These are phyloP conservation scores for Oncorhynchus masou DNA, from an alignment of 2,113 vertebrate species.

Conservation along the genomic window DNA sequence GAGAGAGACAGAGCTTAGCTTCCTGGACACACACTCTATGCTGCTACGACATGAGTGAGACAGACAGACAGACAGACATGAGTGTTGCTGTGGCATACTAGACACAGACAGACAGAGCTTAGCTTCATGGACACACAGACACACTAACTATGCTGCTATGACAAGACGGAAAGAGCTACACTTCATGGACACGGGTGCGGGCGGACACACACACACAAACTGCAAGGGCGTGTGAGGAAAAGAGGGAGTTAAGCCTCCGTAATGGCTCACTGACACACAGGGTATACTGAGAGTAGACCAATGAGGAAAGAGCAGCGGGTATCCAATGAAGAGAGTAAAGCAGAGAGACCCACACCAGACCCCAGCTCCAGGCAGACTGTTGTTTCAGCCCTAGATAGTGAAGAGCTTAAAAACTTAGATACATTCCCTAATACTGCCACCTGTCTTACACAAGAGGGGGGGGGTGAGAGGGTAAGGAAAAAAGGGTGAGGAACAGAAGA, in stretches of 20 bases:
- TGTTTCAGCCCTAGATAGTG: neutral
- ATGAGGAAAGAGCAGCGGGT: no score
- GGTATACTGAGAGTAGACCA: neutral
- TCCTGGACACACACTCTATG: no score
- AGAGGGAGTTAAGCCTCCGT: neutral
- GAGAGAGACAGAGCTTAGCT: no score
- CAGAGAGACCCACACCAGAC: neutral
- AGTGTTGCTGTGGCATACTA: no score
- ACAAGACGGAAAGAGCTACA: no score
- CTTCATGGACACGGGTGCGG: no score
- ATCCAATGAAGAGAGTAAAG: neutral
- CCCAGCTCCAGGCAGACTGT: neutral
- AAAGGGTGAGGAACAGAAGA: no score
- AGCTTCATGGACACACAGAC: neutral
- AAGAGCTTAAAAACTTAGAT: constrained; percentile 15
- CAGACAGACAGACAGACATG: no score
- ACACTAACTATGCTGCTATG: neutral
- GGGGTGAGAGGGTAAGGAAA: no score
- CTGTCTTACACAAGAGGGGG: neutral
- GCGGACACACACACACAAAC: constrained; percentile 15
- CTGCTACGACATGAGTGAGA: no score
- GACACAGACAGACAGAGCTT: no score
- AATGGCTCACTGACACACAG: no score
- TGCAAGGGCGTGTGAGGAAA: neutral
- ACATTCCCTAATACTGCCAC: neutral